These are phyloP conservation scores for Tapirus indicus DNA, from an alignment of 2,797 vertebrate genomes.

Conservation along the genomic window DNA sequence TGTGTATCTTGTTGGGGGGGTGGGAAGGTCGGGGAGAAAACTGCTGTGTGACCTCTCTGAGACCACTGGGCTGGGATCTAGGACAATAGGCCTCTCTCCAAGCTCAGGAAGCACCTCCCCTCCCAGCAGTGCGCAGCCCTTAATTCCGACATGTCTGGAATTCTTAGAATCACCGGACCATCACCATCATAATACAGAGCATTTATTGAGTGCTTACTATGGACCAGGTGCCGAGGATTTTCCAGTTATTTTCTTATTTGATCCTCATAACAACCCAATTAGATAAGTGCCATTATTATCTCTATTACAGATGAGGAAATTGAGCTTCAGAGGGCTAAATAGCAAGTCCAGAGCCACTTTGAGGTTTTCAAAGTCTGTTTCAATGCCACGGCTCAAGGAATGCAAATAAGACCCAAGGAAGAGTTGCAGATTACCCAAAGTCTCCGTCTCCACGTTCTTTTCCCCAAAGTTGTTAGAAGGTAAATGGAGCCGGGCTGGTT, in stretches of 20 bases:
- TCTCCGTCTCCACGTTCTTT: rapidly evolving
- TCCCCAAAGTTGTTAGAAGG: not conserved
- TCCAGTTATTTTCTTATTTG: not conserved
- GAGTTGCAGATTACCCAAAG: not conserved
- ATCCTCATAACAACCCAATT: conserved; percentile 1
- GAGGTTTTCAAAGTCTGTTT: conserved; percentile 6
- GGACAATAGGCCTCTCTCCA: not conserved
- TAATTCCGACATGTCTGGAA: not conserved
- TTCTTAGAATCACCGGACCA: not conserved
- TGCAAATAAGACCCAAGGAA: not conserved
- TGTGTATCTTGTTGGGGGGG: not conserved
- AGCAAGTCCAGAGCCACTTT: not conserved
- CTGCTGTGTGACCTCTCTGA: not conserved
- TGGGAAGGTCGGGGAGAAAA: not conserved
- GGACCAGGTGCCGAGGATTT: not conserved
- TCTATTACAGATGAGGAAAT: not conserved
- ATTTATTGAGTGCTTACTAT: not conserved
- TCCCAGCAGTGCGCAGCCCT: not conserved
- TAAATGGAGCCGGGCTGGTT: not conserved
- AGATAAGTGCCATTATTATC: conserved; percentile 1
- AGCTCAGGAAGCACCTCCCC: not conserved
- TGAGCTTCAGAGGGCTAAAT: not conserved
- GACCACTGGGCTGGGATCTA: not conserved
- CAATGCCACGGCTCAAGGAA: not conserved
- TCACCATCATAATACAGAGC: not conserved